A percentile compares a stretch with the other conserved stretches of the same genome.
phyloP scores from a whole-genome alignment of 2,797 vertebrate species.

The Melanotaenia nigrans region DNA sequence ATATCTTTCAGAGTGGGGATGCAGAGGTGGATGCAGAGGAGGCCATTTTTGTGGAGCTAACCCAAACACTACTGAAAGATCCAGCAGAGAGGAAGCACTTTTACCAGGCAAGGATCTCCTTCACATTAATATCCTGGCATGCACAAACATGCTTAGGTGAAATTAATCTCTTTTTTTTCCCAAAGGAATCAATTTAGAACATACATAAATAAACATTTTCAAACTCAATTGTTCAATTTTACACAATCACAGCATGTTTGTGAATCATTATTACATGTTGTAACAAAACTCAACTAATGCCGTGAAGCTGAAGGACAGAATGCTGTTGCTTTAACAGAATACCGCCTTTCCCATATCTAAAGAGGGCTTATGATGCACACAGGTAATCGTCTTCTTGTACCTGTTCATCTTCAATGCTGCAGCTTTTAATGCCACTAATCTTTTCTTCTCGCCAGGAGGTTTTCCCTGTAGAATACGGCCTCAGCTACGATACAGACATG shows the following conservation, averaged over 20 bases:
- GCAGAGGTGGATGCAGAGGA: conserved; percentile 74
- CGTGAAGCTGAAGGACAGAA: too few species aligned
- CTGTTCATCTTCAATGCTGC: too few species aligned
- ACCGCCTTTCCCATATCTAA: background rate
- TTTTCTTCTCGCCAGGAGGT: conserved; percentile 58
- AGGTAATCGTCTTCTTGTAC: background rate
- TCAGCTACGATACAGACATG: conserved; percentile 64
- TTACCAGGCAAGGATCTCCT: conserved; percentile 53
- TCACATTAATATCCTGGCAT: background rate
- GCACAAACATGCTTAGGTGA: background rate
- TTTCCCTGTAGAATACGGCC: conserved; percentile 64
- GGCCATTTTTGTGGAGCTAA: conserved; percentile 68
- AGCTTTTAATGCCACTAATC: background rate
- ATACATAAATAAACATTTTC: background rate
- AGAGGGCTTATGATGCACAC: background rate
- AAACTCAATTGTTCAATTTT: background rate
- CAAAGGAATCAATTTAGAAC: background rate
- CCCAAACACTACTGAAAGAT: conserved; percentile 67
- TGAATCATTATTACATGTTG: too few species aligned
- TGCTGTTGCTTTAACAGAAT: background rate
- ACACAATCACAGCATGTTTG: background rate
- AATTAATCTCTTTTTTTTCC: background rate
- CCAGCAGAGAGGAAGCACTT: conserved; percentile 69
- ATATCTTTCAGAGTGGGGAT: conserved; percentile 69
- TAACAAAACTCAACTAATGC: too few species aligned